Base-by-base conservation (phyloP, 2,888 invertebrate genomes). In the Lochmaea capreae region DNA sequence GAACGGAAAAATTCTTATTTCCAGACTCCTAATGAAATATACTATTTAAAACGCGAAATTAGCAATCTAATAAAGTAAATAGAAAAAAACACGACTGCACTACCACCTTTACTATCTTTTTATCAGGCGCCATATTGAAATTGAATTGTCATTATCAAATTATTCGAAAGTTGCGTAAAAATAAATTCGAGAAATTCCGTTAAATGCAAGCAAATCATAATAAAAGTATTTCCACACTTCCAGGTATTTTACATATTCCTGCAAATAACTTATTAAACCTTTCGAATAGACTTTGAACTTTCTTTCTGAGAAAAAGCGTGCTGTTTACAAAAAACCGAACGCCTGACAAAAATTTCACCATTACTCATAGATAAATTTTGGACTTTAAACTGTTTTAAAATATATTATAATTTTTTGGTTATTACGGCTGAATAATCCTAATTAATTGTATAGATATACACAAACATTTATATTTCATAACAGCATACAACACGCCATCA, bases 401-500 rank as follows among this genome's bases (percentile, higher is more conserved):
- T 52, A 2, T 52, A 52, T 0, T 6, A 52, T n/a, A 2, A 46
- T 12, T 46, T 46, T 12, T n/a, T n/a, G n/a, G 3, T 52, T 14
- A 14, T n/a, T 52, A 52, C 8, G 52, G n/a, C 2, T 52, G 52
- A 52, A n/a, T 52, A 52, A n/a, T 52, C 8, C 2, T 33, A 33
- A 33, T 33, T 33, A 33, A 33, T 8, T 33, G 12, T 46, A 2
- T 46, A 12, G 12, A 46, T 1, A 46, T 46, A 12, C 42, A 42
- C 42, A 8, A 6, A 6, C 6, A 4, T 46, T 12, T 46, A 46
- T 52, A 52, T 52, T 52, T 52, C 52, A 52, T 52, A 52, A 52
- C 52, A 52, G 52, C n/a, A 52, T 14, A 16, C 52, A 52, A 16
- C 52, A 52, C 52, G 52, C 52, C n/a, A n/a, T 52, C 52, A n/a